Percentiles rank a stretch among this genome's conserved stretches.
phyloP scores from a whole-genome alignment of 2,113 vertebrate genomes.

The Chinchilla lanigera region DNA sequence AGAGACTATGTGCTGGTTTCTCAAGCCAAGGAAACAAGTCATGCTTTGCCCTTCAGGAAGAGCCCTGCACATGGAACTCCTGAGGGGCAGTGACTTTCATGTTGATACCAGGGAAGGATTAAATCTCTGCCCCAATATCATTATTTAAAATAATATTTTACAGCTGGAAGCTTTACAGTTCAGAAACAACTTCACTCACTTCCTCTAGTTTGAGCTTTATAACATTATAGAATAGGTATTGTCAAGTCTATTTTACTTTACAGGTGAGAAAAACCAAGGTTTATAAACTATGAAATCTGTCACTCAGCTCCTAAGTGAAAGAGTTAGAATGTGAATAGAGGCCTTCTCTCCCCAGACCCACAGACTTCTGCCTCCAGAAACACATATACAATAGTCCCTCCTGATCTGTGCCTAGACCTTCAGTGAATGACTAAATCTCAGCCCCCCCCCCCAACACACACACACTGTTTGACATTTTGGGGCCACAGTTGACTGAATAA shows the following conservation, averaged over 20 bases:
- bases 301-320: neutral
- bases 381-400: neutral
- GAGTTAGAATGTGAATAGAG: neutral
- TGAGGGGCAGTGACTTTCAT: neutral
- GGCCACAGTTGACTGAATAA: neutral
- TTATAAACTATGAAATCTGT: neutral
- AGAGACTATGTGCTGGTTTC: neutral
- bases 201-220: conserved; percentile 23
- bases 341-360: neutral
- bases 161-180: neutral
- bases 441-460: rapidly evolving
- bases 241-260: neutral
- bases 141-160: conserved; percentile 3
- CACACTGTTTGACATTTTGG: neutral
- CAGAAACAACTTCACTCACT: neutral
- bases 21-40: neutral
- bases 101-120: neutral
- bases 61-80: rapidly evolving
- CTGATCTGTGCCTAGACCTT: neutral
- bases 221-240: neutral
- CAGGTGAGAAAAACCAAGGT: conserved; percentile 6
- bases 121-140: neutral
- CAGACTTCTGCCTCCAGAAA: neutral
- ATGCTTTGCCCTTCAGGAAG: neutral
- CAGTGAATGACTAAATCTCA: neutral